Evolutionary conservation across 1,140 invertebrate species (phyloP).

Genomic region (Drosophila albomicans): DNA sequence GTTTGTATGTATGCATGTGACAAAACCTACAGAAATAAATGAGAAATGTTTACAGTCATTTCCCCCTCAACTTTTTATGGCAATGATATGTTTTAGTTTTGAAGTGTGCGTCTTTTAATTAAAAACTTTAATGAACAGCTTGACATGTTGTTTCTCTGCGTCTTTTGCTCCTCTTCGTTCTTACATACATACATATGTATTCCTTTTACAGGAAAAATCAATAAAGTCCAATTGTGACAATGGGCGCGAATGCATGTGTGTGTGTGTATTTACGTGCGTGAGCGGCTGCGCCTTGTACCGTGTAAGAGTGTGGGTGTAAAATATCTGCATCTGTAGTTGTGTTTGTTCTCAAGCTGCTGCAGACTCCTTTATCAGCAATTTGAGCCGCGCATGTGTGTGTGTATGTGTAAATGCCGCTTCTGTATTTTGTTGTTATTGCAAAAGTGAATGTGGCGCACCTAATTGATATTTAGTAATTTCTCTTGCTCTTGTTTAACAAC

Average conservation of each 20-base stretch:
- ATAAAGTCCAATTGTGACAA: conserved; percentile 72
- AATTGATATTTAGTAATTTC: conserved; percentile 68
- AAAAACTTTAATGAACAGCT: conserved; percentile 32
- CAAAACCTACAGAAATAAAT: conserved; percentile 53
- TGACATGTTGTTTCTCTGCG: conserved; percentile 18
- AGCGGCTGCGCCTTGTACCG: conserved; percentile 48
- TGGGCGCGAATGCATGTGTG: conserved; percentile 39
- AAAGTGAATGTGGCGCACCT: conserved; percentile 70
- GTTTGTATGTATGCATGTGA: conserved; percentile 45
- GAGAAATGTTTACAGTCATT: conserved; percentile 46
- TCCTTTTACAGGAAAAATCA: conserved; percentile 80
- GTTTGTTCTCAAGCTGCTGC: conserved; percentile 28
- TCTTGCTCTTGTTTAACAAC: conserved; percentile 48
- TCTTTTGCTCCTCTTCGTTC: conserved; percentile 32
- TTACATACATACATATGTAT: background rate
- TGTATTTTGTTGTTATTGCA: conserved; percentile 27
- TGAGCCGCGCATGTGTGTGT: conserved; percentile 19
- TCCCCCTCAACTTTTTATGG: conserved; percentile 14
- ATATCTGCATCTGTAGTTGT: conserved; percentile 24
- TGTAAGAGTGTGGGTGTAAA: conserved; percentile 41
- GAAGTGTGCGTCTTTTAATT: conserved; percentile 30
- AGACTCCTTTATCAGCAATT: conserved; percentile 69
- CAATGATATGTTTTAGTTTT: conserved; percentile 20
- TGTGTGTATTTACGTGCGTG: conserved; percentile 19
- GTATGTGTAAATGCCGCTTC: background rate